These are phyloP conservation scores for Poeciliopsis infans DNA, from an alignment of 2,797 vertebrate species.

Conservation along the genomic window DNA sequence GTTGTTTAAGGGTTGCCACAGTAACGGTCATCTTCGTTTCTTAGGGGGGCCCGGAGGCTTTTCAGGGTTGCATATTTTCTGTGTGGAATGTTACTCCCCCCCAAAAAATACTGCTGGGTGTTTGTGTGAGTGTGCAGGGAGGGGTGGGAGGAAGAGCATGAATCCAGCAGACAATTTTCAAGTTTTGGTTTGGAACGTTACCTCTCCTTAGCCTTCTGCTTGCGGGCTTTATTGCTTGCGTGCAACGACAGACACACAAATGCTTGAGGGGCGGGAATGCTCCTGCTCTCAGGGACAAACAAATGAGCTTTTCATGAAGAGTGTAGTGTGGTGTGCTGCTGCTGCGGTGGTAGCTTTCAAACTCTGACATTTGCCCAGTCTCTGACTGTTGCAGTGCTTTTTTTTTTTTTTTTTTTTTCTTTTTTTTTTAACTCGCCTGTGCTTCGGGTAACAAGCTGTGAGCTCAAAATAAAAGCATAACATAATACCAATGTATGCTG, in stretches of 20 bases:
- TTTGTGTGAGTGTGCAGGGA: constrained; percentile 11
- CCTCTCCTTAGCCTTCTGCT: constrained; percentile 20
- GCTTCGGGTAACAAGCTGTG: constrained; percentile 21
- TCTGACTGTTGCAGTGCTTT: constrained; percentile 59
- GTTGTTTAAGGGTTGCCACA: constrained; percentile 79
- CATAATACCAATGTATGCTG: not conserved
- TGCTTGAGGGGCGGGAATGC: constrained; percentile 27
- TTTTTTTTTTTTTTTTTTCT: constrained; percentile 8
- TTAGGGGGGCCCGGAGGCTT: constrained; percentile 76
- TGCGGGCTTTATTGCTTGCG: constrained; percentile 21
- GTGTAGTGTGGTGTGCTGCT: constrained; percentile 1
- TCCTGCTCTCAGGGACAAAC: constrained; percentile 32
- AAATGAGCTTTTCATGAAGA: constrained; percentile 31
- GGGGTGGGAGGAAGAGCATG: constrained; percentile 23
- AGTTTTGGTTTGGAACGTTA: constrained; percentile 46
- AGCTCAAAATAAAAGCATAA: not conserved
- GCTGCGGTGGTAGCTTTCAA: constrained; percentile 24
- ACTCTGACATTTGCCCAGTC: constrained; percentile 49
- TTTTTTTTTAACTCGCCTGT: constrained; percentile 29
- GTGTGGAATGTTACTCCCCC: constrained; percentile 75
- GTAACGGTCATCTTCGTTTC: constrained; percentile 74
- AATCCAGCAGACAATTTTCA: constrained; percentile 64
- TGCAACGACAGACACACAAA: constrained; percentile 25
- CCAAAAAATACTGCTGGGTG: constrained; percentile 52
- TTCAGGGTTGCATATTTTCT: constrained; percentile 77